Base-by-base conservation (phyloP, 2,888 invertebrate genomes). In the Girardia tigrina region DNA sequence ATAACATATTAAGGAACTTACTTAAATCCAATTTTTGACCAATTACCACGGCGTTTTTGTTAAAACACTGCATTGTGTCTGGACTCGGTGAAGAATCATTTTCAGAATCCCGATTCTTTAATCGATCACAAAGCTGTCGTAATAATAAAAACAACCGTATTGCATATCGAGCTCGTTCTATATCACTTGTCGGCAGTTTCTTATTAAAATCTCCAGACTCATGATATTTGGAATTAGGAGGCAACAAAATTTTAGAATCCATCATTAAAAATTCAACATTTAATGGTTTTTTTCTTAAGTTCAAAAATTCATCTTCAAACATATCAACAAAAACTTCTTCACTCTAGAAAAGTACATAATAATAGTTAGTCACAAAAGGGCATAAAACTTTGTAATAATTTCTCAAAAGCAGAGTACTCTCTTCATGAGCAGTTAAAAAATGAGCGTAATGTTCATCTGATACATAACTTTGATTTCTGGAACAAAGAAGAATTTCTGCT, bases 251-350 rank as follows among this genome's bases (percentile, higher is more conserved):
- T 75, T 91, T 91, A 72, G 93, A 91, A 84, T 98, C 97, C 91
- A 94, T 94, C 85, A 93, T 92, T 78, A 98, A 84, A 88, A 91
- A 92, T 83, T 95, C 94, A 0, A 95, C 92, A 79, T 84, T 83
- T 75, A 83, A 77, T 0, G 73, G 74, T 71, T 75, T 70, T 16
- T 77, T 56, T 74, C 75, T 42, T 8, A 77, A 69, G 12, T 29
- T 36, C 27, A 26, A 26, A 29, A 29, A 93, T 87, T 98, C 97
- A 84, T 95, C 94, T 85, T 98, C 97, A 84, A 98, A 98, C 89
- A 98, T 91, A 83, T 98, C 97, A 77, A 97, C 86, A 85, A 98
- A 98, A 80, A 97, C 93, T 82, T 97, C 95, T 85, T 97, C 95
- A 80, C 91, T 36, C 26, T 26, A 29, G 20, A 75, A 75, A n/a